These are phyloP conservation scores for Gasteruption jaculator DNA, from an alignment of 2,888 invertebrate species.

Conservation along the genomic window DNA sequence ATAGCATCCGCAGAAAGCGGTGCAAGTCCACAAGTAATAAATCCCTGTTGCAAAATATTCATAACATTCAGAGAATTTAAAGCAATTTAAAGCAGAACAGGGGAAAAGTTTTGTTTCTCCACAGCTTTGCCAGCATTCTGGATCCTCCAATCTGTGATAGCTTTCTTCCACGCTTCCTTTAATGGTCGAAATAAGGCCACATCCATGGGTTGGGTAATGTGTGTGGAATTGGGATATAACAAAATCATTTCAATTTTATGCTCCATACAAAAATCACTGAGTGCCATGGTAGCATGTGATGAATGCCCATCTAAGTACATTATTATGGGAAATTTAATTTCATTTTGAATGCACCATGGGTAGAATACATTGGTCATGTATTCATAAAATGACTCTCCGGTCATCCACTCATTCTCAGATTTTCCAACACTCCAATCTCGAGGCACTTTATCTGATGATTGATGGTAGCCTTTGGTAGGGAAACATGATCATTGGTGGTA, in stretches of 20 bases:
- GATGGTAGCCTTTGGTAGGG: slow-evolving; percentile 35
- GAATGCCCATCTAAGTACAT: slow-evolving; percentile 47
- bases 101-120: slow-evolving; percentile 31
- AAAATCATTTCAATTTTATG: slow-evolving; percentile 41
- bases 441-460: slow-evolving; percentile 31
- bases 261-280: slow-evolving; percentile 43
- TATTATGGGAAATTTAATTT: slow-evolving; percentile 40
- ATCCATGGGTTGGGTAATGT: slow-evolving; percentile 45
- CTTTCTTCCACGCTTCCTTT: slow-evolving; percentile 36
- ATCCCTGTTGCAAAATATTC: too few species aligned
- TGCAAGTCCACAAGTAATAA: too few species aligned
- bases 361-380: slow-evolving; percentile 44
- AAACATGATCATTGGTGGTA: slow-evolving; percentile 35
- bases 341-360: slow-evolving; percentile 39
- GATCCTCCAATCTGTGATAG: slow-evolving; percentile 30
- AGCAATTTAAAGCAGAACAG: too few species aligned
- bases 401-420: slow-evolving; percentile 51
- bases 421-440: slow-evolving; percentile 43
- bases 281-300: slow-evolving; percentile 42
- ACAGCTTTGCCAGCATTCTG: slow-evolving; percentile 28
- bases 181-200: slow-evolving; percentile 41
- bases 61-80: too few species aligned
- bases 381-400: slow-evolving; percentile 44
- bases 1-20: too few species aligned
- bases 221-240: slow-evolving; percentile 44